phyloP scores from a whole-genome alignment of 2,888 invertebrate species.

The Cheiracanthium punctorium region DNA sequence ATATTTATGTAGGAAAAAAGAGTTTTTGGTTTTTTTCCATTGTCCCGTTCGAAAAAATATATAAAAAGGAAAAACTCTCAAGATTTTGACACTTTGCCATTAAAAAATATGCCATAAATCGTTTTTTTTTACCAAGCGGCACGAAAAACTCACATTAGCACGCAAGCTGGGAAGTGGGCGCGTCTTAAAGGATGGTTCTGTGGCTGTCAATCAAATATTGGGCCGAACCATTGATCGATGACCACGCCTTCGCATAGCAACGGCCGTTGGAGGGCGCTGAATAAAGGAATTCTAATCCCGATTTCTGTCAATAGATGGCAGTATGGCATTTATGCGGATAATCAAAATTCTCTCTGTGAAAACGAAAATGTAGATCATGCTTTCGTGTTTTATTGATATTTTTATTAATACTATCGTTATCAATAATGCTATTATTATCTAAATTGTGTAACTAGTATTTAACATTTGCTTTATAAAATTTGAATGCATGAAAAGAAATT shows the following conservation, averaged over 20 bases:
- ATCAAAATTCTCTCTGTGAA: too few species aligned
- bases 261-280: slow-evolving; percentile 37
- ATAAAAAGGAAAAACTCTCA: slow-evolving; percentile 9
- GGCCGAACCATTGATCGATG: slow-evolving; percentile 53
- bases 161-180: slow-evolving; percentile 56
- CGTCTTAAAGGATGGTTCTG: slow-evolving; percentile 60
- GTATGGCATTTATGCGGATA: slow-evolving; percentile 43
- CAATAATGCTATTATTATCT: too few species aligned
- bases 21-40: neutral
- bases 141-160: slow-evolving; percentile 60
- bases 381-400: too few species aligned
- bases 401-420: too few species aligned
- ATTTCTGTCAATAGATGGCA: slow-evolving; percentile 61
- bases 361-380: too few species aligned
- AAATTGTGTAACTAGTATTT: too few species aligned
- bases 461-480: too few species aligned
- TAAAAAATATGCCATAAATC: slow-evolving; percentile 36
- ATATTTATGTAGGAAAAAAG: neutral
- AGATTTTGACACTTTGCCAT: slow-evolving; percentile 53
- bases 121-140: slow-evolving; percentile 43
- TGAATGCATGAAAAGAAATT: too few species aligned
- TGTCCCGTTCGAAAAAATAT: neutral
- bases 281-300: slow-evolving; percentile 31
- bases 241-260: slow-evolving; percentile 42
- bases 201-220: slow-evolving; percentile 59